These are phyloP conservation scores for Misgurnus anguillicaudatus DNA, from an alignment of 2,113 vertebrate genomes.

Conservation along the genomic window DNA sequence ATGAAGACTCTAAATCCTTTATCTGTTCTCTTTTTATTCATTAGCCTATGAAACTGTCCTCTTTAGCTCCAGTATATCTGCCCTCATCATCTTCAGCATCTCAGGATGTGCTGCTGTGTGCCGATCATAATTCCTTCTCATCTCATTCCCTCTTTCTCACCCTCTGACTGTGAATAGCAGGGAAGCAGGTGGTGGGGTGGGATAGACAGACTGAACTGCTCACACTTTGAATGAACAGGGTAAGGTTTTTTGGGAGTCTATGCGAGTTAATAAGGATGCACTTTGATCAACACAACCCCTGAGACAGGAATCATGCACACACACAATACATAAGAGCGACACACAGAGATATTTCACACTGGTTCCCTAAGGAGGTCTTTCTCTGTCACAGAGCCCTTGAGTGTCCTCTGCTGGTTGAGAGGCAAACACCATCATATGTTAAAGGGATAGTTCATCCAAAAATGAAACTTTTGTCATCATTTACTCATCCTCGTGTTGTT, in stretches of 20 bases:
- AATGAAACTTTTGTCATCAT: too few relatives aligned
- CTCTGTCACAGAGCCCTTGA: slow-evolving; percentile 7
- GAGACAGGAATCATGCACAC: background rate
- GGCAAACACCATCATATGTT: background rate
- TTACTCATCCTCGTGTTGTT: too few relatives aligned
- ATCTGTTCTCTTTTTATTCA: background rate
- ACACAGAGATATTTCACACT: background rate
- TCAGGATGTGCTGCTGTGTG: background rate
- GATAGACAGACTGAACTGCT: background rate
- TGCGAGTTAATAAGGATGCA: slow-evolving; percentile 21
- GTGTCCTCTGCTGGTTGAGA: slow-evolving; percentile 23
- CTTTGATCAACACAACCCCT: background rate
- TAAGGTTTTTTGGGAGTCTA: background rate
- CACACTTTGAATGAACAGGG: slow-evolving; percentile 2
- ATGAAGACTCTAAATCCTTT: background rate
- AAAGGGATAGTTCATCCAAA: too few relatives aligned
- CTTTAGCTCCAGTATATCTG: background rate
- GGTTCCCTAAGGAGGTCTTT: background rate
- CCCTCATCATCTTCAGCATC: background rate
- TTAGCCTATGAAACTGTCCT: background rate
- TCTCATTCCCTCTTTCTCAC: slow-evolving; percentile 4
- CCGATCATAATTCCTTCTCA: background rate
- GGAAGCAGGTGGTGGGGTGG: background rate
- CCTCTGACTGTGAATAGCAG: background rate
- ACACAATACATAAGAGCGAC: background rate